phyloP scores from a whole-genome alignment of 2,888 invertebrate genomes.

The Agonopterix alstromeriana region DNA sequence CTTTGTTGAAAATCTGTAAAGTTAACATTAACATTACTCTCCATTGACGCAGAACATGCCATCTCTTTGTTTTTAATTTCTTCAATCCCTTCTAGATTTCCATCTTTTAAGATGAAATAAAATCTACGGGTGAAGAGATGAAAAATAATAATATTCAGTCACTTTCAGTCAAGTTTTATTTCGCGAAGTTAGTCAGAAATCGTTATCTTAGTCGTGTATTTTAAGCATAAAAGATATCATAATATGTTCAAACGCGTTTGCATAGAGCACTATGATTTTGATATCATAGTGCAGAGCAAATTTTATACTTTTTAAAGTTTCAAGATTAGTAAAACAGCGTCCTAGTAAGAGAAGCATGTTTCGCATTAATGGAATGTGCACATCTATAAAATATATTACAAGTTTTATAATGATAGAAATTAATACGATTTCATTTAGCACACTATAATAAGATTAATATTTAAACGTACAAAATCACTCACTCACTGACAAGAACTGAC shows the following conservation, averaged over 20 bases:
- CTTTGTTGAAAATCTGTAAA: constrained; percentile 56
- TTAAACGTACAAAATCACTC: constrained; percentile 52
- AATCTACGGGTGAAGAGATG: no score
- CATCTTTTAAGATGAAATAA: neutral
- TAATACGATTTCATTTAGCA: constrained; percentile 73
- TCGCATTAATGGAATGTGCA: constrained; percentile 69
- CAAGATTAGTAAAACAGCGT: constrained; percentile 12
- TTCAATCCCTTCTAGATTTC: neutral
- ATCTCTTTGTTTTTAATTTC: constrained; percentile 25
- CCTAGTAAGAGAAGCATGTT: constrained; percentile 56
- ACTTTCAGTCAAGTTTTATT: neutral
- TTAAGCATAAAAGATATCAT: neutral
- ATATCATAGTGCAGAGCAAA: neutral
- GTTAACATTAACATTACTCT: constrained; percentile 35
- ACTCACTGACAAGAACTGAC: constrained; percentile 45
- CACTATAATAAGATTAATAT: constrained; percentile 71
- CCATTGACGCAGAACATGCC: constrained; percentile 69
- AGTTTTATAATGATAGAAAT: constrained; percentile 43
- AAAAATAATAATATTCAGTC: no score
- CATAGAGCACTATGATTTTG: neutral
- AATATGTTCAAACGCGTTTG: no score
- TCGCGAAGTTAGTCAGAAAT: neutral
- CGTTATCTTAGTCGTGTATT: neutral
- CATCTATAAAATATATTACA: constrained; percentile 69
- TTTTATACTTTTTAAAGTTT: constrained; percentile 1